Evolutionary conservation across 2,113 vertebrate species (phyloP).

Genomic region (Perccottus glenii): DNA sequence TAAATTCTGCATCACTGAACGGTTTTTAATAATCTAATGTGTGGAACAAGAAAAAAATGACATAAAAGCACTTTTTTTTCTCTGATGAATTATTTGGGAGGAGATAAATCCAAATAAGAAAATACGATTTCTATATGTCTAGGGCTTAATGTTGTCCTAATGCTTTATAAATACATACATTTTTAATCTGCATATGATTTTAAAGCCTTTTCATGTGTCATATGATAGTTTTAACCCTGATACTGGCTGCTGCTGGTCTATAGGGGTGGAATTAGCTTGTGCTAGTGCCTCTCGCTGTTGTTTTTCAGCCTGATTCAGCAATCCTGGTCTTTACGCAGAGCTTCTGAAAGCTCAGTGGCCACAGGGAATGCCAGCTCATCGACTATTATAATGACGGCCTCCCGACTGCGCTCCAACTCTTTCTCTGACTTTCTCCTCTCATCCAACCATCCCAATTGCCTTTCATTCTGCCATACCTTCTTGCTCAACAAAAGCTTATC

Average conservation of each 20-base stretch:
- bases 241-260: conserved; percentile 44
- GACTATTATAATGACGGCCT: conserved; percentile 74
- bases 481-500: conserved; percentile 42
- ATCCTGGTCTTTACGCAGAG: conserved; percentile 64
- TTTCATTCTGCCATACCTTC: conserved; percentile 38
- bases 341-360: conserved; percentile 70
- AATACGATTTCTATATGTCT: too few species aligned
- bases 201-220: not conserved
- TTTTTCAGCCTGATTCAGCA: conserved; percentile 81
- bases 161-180: too few species aligned
- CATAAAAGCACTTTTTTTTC: too few species aligned
- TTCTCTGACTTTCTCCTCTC: conserved; percentile 48
- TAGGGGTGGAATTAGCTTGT: conserved; percentile 57
- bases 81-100: too few species aligned
- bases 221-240: conserved; percentile 33
- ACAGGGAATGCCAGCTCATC: conserved; percentile 81
- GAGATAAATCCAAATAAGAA: too few species aligned
- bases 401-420: conserved; percentile 37
- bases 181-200: too few species aligned
- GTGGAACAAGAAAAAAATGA: too few species aligned
- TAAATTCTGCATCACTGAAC: too few species aligned
- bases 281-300: conserved; percentile 64
- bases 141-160: too few species aligned
- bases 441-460: conserved; percentile 40
- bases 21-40: too few species aligned